Conservation (phyloP, 2,888 invertebrate genomes). For the Zhuqinia jingwanae region DNA sequence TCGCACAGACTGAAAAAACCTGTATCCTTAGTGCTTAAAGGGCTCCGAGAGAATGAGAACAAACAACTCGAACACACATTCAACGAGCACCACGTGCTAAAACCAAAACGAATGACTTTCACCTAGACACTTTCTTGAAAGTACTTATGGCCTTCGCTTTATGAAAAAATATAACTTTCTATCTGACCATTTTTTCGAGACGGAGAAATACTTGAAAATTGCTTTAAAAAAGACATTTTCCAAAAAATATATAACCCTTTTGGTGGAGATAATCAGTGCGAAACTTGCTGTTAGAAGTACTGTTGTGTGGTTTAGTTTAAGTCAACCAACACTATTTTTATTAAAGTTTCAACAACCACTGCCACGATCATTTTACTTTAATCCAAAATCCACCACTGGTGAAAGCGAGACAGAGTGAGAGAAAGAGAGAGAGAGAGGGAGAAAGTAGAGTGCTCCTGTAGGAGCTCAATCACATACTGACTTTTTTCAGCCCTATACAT, state of each 20-base stretch:
- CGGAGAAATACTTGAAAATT: slow-evolving; percentile 28
- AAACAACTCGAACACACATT: slow-evolving; percentile 39
- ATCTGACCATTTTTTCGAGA: slow-evolving; percentile 6
- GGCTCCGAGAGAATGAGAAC: slow-evolving; percentile 7
- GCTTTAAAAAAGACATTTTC: slow-evolving; percentile 9
- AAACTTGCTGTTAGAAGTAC: background rate
- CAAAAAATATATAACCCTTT: background rate
- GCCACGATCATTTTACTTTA: background rate
- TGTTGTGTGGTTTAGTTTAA: background rate
- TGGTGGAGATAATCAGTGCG: background rate
- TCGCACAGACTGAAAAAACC: slow-evolving; percentile 27
- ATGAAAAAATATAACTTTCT: slow-evolving; percentile 50
- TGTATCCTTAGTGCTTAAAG: background rate
- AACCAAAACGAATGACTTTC: slow-evolving; percentile 55
- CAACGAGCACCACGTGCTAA: slow-evolving; percentile 50
- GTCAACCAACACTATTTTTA: background rate
- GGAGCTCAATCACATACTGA: slow-evolving; percentile 70
- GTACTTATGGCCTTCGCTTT: background rate
- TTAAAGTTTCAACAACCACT: no score
- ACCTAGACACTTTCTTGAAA: slow-evolving; percentile 49
- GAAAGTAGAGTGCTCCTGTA: slow-evolving; percentile 56
- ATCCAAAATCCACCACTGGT: background rate
- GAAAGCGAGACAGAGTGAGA: background rate
- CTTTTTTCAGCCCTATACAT: slow-evolving; percentile 64
- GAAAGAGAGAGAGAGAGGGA: slow-evolving; percentile 29